Evolutionary conservation across 2,797 vertebrate species (phyloP).

Genomic region (Discoglossus pictus): DNA sequence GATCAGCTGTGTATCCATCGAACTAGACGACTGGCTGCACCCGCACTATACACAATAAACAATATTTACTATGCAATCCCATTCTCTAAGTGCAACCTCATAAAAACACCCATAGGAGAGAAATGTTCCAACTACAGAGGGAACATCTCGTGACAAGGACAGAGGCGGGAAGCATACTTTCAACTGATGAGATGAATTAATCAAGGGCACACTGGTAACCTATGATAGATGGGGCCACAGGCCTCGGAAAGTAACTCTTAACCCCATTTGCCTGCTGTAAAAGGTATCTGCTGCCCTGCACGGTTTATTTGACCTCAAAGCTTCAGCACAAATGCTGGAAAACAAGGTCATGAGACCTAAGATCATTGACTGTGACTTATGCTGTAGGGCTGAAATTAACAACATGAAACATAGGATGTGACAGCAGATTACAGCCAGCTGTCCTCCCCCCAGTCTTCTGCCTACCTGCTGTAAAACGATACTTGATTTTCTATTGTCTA

Average conservation of each 20-base stretch:
- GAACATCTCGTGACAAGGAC: conserved; percentile 45
- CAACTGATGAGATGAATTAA: conserved; percentile 49
- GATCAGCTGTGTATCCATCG: conserved; percentile 9
- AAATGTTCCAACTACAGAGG: conserved; percentile 37
- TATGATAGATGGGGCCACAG: conserved; percentile 48
- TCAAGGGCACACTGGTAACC: conserved; percentile 39
- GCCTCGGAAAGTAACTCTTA: conserved; percentile 41
- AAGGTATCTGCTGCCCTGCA: conserved; percentile 38
- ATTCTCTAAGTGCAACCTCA: conserved; percentile 37
- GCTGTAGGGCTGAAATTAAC: conserved; percentile 5
- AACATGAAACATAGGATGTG: conserved; percentile 17
- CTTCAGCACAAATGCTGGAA: conserved; percentile 32
- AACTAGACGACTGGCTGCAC: conserved; percentile 40
- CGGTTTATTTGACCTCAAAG: conserved; percentile 27
- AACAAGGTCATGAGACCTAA: conserved; percentile 36
- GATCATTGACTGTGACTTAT: conserved; percentile 17
- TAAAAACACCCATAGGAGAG: conserved; percentile 24
- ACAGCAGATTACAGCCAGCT: conserved; percentile 1
- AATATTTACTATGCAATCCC: conserved; percentile 43
- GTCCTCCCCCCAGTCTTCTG: neutral
- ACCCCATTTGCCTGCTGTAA: conserved; percentile 37
- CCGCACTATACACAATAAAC: conserved; percentile 49
- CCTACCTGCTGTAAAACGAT: neutral
- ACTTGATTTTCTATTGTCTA: too few species aligned
- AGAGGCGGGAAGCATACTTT: conserved; percentile 35